Conservation (phyloP, 1,140 invertebrate species). For the Atta colombica region DNA sequence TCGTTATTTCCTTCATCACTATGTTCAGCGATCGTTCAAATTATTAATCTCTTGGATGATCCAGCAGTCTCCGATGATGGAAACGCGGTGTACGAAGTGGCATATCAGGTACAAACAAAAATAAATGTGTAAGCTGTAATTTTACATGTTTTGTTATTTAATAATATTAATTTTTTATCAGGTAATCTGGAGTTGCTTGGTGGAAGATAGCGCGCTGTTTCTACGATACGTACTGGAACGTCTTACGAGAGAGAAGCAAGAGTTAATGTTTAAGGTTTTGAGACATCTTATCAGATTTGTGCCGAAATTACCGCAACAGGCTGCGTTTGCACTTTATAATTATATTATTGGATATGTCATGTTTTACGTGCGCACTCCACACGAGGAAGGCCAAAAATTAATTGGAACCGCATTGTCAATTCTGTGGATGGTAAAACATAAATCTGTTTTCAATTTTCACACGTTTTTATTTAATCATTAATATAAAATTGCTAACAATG, state of each 20-base stretch:
- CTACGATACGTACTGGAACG: conserved; percentile 98
- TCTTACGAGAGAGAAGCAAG: conserved; percentile 97
- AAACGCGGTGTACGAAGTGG: conserved; percentile 95
- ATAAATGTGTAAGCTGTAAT: neutral
- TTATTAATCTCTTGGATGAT: conserved; percentile 98
- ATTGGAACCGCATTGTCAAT: conserved; percentile 98
- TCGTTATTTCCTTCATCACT: conserved; percentile 98
- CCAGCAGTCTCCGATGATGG: conserved; percentile 98
- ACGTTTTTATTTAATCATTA: neutral
- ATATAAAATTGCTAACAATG: neutral
- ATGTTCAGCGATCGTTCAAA: conserved; percentile 97
- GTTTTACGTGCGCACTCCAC: conserved; percentile 98
- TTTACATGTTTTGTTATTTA: neutral
- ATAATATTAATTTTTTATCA: conserved; percentile 79
- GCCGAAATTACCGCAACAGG: conserved; percentile 97
- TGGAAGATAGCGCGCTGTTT: conserved; percentile 99
- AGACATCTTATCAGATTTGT: conserved; percentile 97
- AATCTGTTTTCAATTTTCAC: neutral
- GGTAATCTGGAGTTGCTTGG: conserved; percentile 99
- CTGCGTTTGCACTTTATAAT: conserved; percentile 99
- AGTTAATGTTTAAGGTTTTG: conserved; percentile 97
- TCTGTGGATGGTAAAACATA: conserved; percentile 95
- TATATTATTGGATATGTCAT: conserved; percentile 99
- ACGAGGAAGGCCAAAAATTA: conserved; percentile 96
- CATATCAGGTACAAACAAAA: conserved; percentile 90